Percentiles rank a stretch among this genome's conserved stretches.
Conservation (phyloP, 1,140 invertebrate species). For the Heliothis virescens region DNA sequence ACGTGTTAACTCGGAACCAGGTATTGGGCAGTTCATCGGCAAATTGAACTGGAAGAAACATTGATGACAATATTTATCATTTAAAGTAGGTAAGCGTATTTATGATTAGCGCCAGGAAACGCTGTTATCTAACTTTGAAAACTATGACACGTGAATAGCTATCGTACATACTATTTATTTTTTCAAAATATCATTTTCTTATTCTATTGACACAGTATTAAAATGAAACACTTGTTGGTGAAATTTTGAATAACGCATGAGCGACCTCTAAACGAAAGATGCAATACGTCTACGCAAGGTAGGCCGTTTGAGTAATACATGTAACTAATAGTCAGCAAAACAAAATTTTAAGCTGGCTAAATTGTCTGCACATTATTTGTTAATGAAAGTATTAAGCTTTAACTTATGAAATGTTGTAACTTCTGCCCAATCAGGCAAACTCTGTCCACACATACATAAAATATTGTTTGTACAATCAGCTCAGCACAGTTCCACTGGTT, state of each 20-base stretch:
- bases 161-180: not conserved
- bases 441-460: no score
- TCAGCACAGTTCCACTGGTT: no score
- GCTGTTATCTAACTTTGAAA: no score
- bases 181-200: not conserved
- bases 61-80: not conserved
- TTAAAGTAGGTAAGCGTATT: no score
- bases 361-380: not conserved
- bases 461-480: no score
- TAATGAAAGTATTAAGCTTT: no score
- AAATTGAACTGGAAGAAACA: conserved; percentile 91
- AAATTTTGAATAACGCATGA: conserved; percentile 40
- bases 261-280: conserved; percentile 31
- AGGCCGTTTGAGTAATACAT: not conserved
- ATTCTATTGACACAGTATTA: conserved; percentile 40
- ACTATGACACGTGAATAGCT: not conserved
- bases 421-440: no score
- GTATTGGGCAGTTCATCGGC: conserved; percentile 96
- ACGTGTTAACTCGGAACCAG: conserved; percentile 98
- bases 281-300: not conserved
- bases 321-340: not conserved
- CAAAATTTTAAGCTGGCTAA: not conserved
- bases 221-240: conserved; percentile 27
- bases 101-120: no score
- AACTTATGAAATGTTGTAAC: no score